Evolutionary conservation across 2,113 vertebrate species (phyloP).

Genomic region (Alaudala cheleensis): DNA sequence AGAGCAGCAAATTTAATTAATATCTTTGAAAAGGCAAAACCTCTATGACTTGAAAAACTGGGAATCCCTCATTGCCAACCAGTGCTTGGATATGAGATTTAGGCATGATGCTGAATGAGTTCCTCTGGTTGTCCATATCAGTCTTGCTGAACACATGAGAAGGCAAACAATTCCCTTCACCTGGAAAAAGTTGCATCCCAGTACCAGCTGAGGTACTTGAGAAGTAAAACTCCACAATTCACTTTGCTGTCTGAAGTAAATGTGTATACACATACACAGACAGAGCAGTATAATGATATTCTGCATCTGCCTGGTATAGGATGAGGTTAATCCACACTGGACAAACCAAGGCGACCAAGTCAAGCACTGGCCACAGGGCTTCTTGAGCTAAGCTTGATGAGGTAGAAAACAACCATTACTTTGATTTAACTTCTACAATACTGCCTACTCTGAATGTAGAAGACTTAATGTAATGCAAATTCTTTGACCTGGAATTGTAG

Average conservation of each 20-base stretch:
- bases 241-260: neutral
- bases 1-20: neutral
- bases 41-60: neutral
- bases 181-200: neutral
- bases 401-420: neutral
- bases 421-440: neutral
- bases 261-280: neutral
- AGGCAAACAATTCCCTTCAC: neutral
- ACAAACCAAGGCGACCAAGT: neutral
- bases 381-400: neutral
- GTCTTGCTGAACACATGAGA: neutral
- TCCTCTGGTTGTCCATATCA: neutral
- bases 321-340: neutral
- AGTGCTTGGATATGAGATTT: neutral
- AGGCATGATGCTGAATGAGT: neutral
- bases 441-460: neutral
- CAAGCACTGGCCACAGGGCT: neutral
- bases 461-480: neutral
- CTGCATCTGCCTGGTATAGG: neutral
- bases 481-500: neutral
- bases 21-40: slow-evolving; percentile 5
- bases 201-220: neutral
- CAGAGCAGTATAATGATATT: neutral
- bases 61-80: neutral
- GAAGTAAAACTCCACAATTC: neutral